Base-by-base conservation (phyloP, 1,140 invertebrate genomes). In the Leptinotarsa texana region DNA sequence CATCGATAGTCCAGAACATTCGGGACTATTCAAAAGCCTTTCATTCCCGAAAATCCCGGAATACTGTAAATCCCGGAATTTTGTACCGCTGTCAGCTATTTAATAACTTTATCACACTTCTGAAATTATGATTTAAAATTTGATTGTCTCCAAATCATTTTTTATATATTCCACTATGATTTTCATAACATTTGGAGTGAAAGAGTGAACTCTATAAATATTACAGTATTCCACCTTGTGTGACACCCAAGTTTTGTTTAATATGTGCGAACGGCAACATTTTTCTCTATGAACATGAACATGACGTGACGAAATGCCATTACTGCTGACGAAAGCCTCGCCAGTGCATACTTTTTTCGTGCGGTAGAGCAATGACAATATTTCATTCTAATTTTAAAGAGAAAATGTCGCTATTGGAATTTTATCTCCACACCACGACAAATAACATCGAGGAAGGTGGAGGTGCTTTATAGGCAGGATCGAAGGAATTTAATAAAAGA, bases 311-410 rank as follows among this genome's bases (percentile, higher is more conserved):
- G 42, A 67, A 67, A 24, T 24, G 15, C 24, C 65, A 67, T 67
- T 67, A 67, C 27, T 67, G 65, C 17, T 67, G 65, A 67, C 65
- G 42, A 67, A 67, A 67, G 65, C 65, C 65, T 42, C 42, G 42
- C 65, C 24, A 67, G 24, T 67, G 65, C 65, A 67, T 42, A 67
- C 11, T 63, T 67, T 67, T 67, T 67, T 24, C 65, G 42, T 67
- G 65, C 27, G 65, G 42, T 33, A 24, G 24, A 42, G 65, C 42
- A 24, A 42, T 67, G 24, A 42, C 42, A 67, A 67, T 67, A 67
- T 67, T 67, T 67, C 65, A 67, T 67, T 67, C 65, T 33, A 67
- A 67, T 67, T 67, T 67, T 67, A 67, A 67, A 67, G 42, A 27
- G 24, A 67, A 67, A 67, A 67, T 42, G 42, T 67, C 51, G 51